Base-by-base conservation (phyloP, 1,140 invertebrate genomes). In the Drepana arcuata region DNA sequence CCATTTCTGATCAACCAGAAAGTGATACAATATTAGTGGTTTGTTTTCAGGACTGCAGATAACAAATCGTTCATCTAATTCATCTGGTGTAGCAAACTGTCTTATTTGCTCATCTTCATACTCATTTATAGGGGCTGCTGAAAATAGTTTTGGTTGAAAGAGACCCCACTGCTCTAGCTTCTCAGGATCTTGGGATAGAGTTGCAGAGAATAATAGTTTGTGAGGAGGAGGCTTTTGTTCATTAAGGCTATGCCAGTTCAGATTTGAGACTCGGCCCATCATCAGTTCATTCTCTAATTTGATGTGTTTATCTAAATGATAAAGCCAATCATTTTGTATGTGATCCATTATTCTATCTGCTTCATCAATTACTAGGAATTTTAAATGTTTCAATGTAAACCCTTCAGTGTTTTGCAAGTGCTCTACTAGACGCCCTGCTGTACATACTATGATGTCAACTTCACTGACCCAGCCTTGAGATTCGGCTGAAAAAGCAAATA, bases 131-230 rank as follows among this genome's bases (percentile, higher is more conserved):
- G 69, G 34, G 45, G 73, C 25, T 13, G 92, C 91, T 18, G 94
- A 94, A 58, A 98, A 98, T 1, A 99, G 82, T 70, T 92, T 94
- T 0, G 97, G 97, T 67, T 95, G 91, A 67, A 96, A 98, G 0
- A 99, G 83, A 9, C 91, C 90, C 43, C 98, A 86, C 39, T 91
- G 88, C 52, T 95, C 90, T 14, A 99, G 84, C 68, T 96, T 94
- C 81, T 99, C 96, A 4, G 97, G 96, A 86, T 99, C 95, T 65
- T 97, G 94, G 0, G 96, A 95, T 6, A 99, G 72, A 2, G 97
- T 99, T 3, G 97, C 97, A 7, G 97, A 99, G 65, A 98, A 97
- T 6, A 99, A 80, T 3, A 99, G 81, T 75, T 98, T 99, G 42
- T 99, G 96, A 1, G 95, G 90, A 33, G 88, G 87, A 51, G 74